Base-by-base conservation (phyloP, 1,140 invertebrate species). In the Brachionus calyciflorus region DNA sequence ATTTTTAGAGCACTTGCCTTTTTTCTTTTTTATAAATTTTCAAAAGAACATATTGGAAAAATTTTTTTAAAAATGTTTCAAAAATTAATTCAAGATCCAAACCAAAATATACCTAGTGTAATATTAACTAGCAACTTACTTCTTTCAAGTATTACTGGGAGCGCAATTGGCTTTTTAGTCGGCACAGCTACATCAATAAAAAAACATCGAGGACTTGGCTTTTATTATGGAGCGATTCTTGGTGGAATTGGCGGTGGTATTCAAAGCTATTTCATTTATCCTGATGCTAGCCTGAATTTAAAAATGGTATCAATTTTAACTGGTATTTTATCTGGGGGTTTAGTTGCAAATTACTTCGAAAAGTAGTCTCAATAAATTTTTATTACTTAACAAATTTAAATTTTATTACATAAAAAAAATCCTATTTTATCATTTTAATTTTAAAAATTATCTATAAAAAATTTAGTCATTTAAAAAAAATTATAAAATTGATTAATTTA, bases 311-410 rank as follows among this genome's bases (percentile, higher is more conserved):
- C 55, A 33, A 37, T 60, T 14, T 7, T 60, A 21, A 60, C 30
- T 33, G 55, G 28, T 33, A 33, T 33, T 19, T 37, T 60, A 17
- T 33, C 55, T 17, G 55, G 55, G 9, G 55, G 28, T 33, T 37
- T 60, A 60, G 30, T 60, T 17, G 55, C 55, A 14, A 33, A 33
- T 17, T 60, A 37, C 37, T 60, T 60, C n/a, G 55, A 60, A 60
- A 30, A 60, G 17, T 17, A 17, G 17, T 17, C 12, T 37, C 55
- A 60, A 60, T 60, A 60, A 37, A 60, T 33, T 37, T 33, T 33
- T 33, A 37, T 33, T 33, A 60, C n/a, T n/a, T 33, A 60, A 37
- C 33, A 37, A 57, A 14, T 57, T 26, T 57, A 28, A 57, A 30
- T 5, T 37, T 37, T 37, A 37, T 37, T 37, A 37, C 3, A 5